phyloP scores from a whole-genome alignment of 2,113 vertebrate species.

The Gracilinanus agilis region DNA sequence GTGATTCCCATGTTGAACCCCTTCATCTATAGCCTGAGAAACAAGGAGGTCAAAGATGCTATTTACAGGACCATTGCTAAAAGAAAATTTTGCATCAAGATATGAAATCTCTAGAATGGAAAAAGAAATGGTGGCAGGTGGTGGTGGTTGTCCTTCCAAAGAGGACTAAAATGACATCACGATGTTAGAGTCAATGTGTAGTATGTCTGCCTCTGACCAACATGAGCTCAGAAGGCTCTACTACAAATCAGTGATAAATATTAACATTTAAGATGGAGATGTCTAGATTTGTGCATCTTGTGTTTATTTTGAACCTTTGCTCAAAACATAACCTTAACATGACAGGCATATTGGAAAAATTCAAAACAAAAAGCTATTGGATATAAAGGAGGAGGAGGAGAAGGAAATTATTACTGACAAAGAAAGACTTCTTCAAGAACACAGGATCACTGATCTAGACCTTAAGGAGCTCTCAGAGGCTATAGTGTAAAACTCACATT shows the following conservation, averaged over 20 bases:
- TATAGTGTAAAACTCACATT: not conserved
- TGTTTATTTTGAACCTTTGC: no score
- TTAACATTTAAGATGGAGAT: no score
- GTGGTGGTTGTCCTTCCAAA: no score
- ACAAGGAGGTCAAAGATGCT: constrained; percentile 67
- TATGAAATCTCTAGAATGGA: not conserved
- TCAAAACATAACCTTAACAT: not conserved
- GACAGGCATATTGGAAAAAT: not conserved
- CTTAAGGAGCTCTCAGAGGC: not conserved
- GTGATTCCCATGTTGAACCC: constrained; percentile 69
- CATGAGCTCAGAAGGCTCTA: no score
- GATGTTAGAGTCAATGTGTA: no score
- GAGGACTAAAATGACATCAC: no score
- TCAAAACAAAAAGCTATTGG: not conserved
- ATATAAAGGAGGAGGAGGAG: not conserved
- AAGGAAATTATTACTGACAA: not conserved
- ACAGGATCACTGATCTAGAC: not conserved
- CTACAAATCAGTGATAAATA: no score
- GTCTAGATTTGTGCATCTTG: no score
- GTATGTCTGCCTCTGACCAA: no score
- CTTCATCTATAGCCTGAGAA: constrained; percentile 70
- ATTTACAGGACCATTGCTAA: constrained; percentile 4
- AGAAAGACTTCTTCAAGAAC: not conserved
- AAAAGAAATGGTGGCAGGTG: not conserved
- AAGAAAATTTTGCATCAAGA: not conserved